Conservation (phyloP, 2,888 invertebrate species). For the Cantharis rustica region DNA sequence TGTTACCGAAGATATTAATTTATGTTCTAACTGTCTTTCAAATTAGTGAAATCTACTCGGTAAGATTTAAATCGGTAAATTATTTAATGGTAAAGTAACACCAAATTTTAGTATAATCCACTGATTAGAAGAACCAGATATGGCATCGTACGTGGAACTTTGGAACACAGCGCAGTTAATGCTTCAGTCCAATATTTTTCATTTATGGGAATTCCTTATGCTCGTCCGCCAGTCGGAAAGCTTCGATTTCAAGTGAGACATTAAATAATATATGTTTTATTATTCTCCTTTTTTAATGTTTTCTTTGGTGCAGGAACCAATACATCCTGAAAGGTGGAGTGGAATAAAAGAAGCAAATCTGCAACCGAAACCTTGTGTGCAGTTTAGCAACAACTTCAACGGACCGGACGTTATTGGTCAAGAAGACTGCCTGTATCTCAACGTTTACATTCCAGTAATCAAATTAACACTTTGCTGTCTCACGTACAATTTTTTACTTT, state of each 20-base stretch:
- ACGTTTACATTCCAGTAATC: constrained; percentile 10
- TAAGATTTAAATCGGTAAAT: no score
- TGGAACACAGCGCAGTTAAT: neutral
- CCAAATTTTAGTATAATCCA: neutral
- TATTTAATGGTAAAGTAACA: no score
- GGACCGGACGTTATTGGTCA: constrained; percentile 8
- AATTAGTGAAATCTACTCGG: neutral
- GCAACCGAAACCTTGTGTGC: constrained; percentile 1
- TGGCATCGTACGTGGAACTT: constrained; percentile 11
- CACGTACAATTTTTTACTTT: neutral
- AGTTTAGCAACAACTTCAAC: constrained; percentile 1
- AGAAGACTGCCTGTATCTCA: constrained; percentile 22
- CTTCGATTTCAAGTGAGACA: constrained; percentile 7
- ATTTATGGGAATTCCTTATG: constrained; percentile 15
- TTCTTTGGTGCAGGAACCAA: constrained; percentile 7
- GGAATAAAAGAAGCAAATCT: neutral
- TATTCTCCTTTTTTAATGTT: neutral
- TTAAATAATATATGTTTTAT: no score
- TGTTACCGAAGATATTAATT: neutral
- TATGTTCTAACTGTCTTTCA: neutral
- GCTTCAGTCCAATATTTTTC: constrained; percentile 4
- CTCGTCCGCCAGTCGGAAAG: constrained; percentile 13
- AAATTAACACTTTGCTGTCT: neutral
- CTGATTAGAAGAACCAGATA: constrained; percentile 8
- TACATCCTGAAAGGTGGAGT: constrained; percentile 5